Conservation (phyloP, 1,140 invertebrate species). For the Drosophila burlai region DNA sequence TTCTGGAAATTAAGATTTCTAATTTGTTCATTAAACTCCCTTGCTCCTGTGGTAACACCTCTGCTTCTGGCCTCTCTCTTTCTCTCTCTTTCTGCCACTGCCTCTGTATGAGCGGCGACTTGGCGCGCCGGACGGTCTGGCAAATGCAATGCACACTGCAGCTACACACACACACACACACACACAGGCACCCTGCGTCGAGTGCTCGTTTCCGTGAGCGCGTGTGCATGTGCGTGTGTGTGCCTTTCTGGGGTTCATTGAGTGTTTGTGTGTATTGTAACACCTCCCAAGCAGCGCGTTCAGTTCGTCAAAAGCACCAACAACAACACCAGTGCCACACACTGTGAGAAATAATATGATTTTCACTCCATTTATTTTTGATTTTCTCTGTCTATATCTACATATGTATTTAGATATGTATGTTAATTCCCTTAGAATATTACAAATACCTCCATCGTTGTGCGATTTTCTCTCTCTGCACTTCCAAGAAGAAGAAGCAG, state of each 20-base stretch:
- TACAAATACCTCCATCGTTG: not conserved
- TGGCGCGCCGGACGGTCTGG: slow-evolving; percentile 72
- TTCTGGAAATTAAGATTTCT: not conserved
- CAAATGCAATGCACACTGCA: slow-evolving; percentile 56
- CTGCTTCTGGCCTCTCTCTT: not conserved
- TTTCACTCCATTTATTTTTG: not conserved
- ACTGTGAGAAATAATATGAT: slow-evolving; percentile 1
- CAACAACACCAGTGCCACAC: slow-evolving; percentile 52
- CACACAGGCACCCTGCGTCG: slow-evolving; percentile 27
- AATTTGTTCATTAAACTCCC: not conserved
- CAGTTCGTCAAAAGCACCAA: slow-evolving; percentile 67
- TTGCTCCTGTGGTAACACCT: not conserved
- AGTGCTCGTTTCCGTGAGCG: slow-evolving; percentile 17
- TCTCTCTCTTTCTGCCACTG: not conserved
- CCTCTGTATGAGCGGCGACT: slow-evolving; percentile 46
- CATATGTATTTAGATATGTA: not conserved
- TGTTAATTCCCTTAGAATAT: not conserved
- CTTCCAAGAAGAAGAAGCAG: slow-evolving; percentile 16
- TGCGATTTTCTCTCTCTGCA: slow-evolving; percentile 4
- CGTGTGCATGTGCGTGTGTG: slow-evolving; percentile 23
- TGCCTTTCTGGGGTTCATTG: slow-evolving; percentile 50
- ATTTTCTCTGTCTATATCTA: not conserved
- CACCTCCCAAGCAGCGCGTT: slow-evolving; percentile 70
- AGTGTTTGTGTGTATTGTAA: slow-evolving; percentile 64
- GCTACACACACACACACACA: slow-evolving; percentile 17